These are phyloP conservation scores for Tipula helvola DNA, from an alignment of 2,888 invertebrate species.

Conservation along the genomic window DNA sequence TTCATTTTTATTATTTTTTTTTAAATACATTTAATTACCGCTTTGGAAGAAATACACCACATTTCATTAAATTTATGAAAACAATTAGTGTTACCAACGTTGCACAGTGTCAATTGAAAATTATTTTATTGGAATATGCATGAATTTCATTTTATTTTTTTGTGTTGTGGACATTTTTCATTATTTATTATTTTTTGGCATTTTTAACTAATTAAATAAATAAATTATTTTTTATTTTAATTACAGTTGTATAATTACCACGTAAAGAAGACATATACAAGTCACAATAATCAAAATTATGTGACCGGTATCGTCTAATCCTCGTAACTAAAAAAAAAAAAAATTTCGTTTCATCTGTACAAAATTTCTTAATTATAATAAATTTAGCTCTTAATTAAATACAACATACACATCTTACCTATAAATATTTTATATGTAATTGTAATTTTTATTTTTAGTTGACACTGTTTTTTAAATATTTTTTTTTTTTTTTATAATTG, in stretches of 20 bases:
- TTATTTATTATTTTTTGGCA: not conserved
- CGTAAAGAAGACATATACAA: constrained; percentile 6
- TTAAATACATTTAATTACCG: not conserved
- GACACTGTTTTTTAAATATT: not conserved
- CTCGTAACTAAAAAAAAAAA: not conserved
- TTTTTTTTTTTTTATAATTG: not conserved
- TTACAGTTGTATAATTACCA: constrained; percentile 5
- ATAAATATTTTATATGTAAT: not conserved
- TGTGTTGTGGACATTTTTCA: not conserved
- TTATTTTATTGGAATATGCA: not conserved
- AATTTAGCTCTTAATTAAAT: not conserved
- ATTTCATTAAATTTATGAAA: not conserved
- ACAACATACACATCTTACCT: not conserved
- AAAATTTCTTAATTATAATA: not conserved
- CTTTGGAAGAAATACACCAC: not conserved
- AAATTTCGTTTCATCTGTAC: not conserved
- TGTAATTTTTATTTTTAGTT: not conserved
- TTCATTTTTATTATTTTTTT: no score
- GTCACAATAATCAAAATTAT: constrained; percentile 8
- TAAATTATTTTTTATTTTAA: not conserved
- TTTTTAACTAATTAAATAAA: not conserved
- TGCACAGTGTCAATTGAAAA: not conserved
- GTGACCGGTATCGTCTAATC: constrained; percentile 5
- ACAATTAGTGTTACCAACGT: not conserved
- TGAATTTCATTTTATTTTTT: not conserved